A percentile compares a stretch with the other conserved stretches of the same genome.
These are phyloP conservation scores for Corapipo altera DNA, from an alignment of 2,113 vertebrate genomes.

Conservation along the genomic window DNA sequence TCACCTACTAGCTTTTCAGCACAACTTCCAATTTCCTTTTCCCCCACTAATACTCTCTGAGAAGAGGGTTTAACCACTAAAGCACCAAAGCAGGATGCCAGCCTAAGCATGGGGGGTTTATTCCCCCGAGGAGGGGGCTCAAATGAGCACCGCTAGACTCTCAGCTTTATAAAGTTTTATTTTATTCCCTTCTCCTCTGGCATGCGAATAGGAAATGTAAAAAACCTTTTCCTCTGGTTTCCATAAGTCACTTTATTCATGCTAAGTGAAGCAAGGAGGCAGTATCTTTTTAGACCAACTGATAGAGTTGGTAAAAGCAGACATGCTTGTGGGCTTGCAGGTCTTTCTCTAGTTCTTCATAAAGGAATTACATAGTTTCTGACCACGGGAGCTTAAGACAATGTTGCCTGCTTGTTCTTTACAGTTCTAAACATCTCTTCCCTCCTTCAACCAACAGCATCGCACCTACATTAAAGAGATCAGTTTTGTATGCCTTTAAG, in stretches of 20 bases:
- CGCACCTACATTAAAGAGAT: not conserved
- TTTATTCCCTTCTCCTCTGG: not conserved
- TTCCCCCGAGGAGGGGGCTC: not conserved
- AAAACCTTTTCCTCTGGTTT: not conserved
- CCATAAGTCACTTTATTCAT: not conserved
- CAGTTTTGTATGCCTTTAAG: not conserved
- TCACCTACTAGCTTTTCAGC: not conserved
- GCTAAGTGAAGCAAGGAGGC: not conserved
- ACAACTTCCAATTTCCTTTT: not conserved
- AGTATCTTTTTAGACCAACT: not conserved
- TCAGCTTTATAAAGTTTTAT: not conserved
- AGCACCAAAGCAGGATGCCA: not conserved
- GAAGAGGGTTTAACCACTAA: not conserved
- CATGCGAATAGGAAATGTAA: not conserved
- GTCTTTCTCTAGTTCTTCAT: not conserved
- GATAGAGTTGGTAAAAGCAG: not conserved
- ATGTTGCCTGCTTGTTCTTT: not conserved
- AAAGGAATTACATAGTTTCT: not conserved
- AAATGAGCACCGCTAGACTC: not conserved
- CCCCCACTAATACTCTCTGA: not conserved
- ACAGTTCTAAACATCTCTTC: not conserved
- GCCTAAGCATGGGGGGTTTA: not conserved
- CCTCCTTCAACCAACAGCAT: not conserved
- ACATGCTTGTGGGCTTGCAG: not conserved
- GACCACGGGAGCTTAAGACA: not conserved